Evolutionary conservation across 2,113 vertebrate species (phyloP).

Genomic region (Balaenoptera acutorostrata): DNA sequence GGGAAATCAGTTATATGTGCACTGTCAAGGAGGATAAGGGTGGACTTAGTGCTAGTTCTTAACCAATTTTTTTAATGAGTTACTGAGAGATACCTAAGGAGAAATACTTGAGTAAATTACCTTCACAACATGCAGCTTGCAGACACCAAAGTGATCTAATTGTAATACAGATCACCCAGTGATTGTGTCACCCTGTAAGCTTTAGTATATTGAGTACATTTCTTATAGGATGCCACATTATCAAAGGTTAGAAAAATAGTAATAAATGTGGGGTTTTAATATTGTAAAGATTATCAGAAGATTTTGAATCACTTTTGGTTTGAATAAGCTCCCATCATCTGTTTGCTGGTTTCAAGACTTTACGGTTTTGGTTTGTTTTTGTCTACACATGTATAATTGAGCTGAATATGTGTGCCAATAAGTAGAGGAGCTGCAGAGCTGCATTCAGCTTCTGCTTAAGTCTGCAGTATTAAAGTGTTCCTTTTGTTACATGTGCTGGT

Average conservation of each 20-base stretch:
- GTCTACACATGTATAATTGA: slow-evolving; percentile 60
- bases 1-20: slow-evolving; percentile 66
- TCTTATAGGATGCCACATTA: slow-evolving; percentile 57
- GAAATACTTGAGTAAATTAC: slow-evolving; percentile 61
- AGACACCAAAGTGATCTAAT: slow-evolving; percentile 62
- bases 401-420: slow-evolving; percentile 28
- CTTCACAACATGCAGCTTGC: slow-evolving; percentile 38
- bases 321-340: slow-evolving; percentile 22
- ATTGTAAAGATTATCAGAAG: slow-evolving; percentile 51
- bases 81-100: slow-evolving; percentile 45
- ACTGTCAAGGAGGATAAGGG: slow-evolving; percentile 58
- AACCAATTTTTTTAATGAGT: slow-evolving; percentile 46
- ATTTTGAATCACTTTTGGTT: slow-evolving; percentile 52
- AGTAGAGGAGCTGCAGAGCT: slow-evolving; percentile 20
- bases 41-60: slow-evolving; percentile 60
- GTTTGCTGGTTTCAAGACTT: slow-evolving; percentile 51
- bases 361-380: slow-evolving; percentile 42
- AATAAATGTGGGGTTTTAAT: slow-evolving; percentile 24
- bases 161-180: slow-evolving; percentile 55
- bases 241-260: slow-evolving; percentile 53
- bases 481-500: slow-evolving; percentile 72
- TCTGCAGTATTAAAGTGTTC: slow-evolving; percentile 69
- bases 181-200: slow-evolving; percentile 57
- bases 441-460: slow-evolving; percentile 61
- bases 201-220: slow-evolving; percentile 51